Conservation (phyloP, 2,113 vertebrate species). For the Atlantisia rogersi region DNA sequence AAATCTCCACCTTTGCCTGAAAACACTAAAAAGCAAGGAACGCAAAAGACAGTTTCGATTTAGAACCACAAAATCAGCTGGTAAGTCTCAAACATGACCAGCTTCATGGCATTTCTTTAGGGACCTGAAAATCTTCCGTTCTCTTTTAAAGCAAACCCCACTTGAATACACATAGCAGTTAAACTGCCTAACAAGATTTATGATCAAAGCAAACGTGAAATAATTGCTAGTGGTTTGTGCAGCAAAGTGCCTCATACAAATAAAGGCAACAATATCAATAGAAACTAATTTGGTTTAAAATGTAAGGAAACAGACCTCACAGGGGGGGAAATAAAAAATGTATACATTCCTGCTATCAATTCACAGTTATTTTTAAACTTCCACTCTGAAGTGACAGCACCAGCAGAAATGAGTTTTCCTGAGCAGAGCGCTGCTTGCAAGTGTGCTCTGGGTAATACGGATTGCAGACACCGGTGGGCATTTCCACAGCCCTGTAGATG, state of each 20-base stretch:
- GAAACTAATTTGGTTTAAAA: conserved; percentile 47
- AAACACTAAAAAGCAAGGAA: conserved; percentile 1
- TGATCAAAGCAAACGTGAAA: conserved; percentile 49
- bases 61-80: not conserved
- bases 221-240: conserved; percentile 46
- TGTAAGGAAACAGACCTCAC: conserved; percentile 30
- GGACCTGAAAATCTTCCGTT: not conserved
- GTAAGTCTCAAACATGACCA: not conserved
- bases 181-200: conserved; percentile 43
- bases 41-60: not conserved
- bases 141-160: conserved; percentile 7
- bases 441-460: not conserved
- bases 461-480: not conserved
- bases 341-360: conserved; percentile 22
- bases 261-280: conserved; percentile 53
- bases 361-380: conserved; percentile 39
- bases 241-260: conserved; percentile 43
- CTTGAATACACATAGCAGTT: conserved; percentile 40
- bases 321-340: not conserved
- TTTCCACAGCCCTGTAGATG: not conserved
- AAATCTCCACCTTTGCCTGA: not conserved
- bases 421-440: not conserved
- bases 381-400: not conserved
- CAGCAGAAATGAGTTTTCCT: conserved; percentile 22
- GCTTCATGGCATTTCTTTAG: not conserved